Evolutionary conservation across 2,113 vertebrate genomes (phyloP).

Genomic region (Pelmatolapia mariae): DNA sequence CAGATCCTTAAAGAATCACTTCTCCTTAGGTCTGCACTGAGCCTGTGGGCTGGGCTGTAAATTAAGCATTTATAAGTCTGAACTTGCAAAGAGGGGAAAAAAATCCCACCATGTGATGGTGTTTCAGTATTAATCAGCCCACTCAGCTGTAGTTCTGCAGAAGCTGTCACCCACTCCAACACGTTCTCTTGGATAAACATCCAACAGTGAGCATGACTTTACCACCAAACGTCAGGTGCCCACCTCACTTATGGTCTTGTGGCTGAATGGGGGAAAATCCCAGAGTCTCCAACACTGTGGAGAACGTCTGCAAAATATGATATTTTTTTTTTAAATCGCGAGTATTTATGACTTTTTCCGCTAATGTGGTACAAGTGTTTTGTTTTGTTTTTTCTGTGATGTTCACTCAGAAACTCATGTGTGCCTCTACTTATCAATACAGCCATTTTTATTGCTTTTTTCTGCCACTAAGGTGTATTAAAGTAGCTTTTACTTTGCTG

Average conservation of each 20-base stretch:
- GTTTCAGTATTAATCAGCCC: neutral
- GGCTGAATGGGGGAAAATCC: neutral
- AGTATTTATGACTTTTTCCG: neutral
- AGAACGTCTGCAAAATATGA: neutral
- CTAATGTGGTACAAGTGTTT: neutral
- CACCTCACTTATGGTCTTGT: neutral
- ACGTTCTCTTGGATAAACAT: neutral
- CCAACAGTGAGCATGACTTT: neutral
- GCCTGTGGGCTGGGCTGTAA: neutral
- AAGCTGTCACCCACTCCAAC: neutral
- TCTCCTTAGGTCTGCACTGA: neutral
- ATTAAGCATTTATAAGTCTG: neutral
- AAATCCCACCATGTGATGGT: neutral
- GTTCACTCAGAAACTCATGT: neutral
- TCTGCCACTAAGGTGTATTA: neutral
- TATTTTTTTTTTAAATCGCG: rapidly evolving
- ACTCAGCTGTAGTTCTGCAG: neutral
- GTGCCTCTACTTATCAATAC: neutral
- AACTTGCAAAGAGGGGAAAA: neutral
- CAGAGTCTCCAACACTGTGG: neutral
- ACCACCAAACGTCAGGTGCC: neutral
- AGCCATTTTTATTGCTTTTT: neutral
- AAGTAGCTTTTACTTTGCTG: neutral
- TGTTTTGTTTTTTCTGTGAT: neutral
- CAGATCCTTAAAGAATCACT: neutral